Evolutionary conservation across 2,888 invertebrate genomes (phyloP).

Genomic region (Stenichneumon culpator): DNA sequence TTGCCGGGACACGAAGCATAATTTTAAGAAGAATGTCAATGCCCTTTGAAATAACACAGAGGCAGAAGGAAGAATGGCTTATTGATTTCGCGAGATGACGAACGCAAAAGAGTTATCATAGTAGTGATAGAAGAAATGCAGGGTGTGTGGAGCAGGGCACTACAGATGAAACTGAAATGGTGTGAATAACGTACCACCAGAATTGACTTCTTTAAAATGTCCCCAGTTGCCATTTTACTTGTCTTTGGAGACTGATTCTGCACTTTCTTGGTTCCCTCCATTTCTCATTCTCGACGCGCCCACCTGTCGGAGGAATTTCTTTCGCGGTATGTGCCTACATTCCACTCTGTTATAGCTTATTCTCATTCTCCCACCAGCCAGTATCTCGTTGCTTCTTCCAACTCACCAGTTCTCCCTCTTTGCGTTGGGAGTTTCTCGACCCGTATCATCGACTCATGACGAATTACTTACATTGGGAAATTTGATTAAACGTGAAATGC

Average conservation of each 20-base stretch:
- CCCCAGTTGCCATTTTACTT: constrained; percentile 68
- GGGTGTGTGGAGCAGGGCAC: constrained; percentile 54
- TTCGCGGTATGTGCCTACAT: constrained; percentile 27
- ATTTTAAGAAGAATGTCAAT: constrained; percentile 11
- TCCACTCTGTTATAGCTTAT: constrained; percentile 28
- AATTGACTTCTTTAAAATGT: constrained; percentile 71
- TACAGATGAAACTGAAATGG: constrained; percentile 57
- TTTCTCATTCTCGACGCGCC: constrained; percentile 3
- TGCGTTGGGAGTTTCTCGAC: constrained; percentile 3
- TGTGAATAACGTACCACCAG: constrained; percentile 70
- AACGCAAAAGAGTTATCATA: constrained; percentile 44
- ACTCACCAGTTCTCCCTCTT: constrained; percentile 36
- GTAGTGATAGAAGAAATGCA: constrained; percentile 50
- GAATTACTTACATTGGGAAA: constrained; percentile 29
- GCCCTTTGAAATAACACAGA: constrained; percentile 44
- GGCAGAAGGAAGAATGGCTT: constrained; percentile 72
- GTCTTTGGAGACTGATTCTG: constrained; percentile 66
- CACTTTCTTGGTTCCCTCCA: constrained; percentile 54
- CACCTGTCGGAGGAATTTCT: constrained; percentile 18
- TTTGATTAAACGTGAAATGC: constrained; percentile 30
- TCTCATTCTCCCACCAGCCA: constrained; percentile 17
- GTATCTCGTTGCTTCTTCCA: constrained; percentile 47
- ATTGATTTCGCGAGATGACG: constrained; percentile 75
- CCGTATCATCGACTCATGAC: background rate
- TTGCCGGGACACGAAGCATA: background rate